These are phyloP conservation scores for Cecidostiba fungosa DNA, from an alignment of 2,888 invertebrate genomes.

Conservation along the genomic window DNA sequence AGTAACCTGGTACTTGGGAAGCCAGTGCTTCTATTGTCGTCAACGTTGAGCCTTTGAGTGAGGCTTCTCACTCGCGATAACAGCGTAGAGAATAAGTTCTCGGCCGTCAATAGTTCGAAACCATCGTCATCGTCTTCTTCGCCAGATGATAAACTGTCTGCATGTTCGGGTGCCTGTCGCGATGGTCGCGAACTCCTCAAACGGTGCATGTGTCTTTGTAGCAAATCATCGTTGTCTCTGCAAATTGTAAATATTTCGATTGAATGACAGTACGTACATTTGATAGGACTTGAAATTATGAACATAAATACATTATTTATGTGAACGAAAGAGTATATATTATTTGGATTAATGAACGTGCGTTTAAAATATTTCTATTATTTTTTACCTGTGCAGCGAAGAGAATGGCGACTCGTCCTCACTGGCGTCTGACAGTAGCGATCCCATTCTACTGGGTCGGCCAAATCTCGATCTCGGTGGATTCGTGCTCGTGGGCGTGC, in stretches of 20 bases:
- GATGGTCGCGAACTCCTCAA: constrained; percentile 87
- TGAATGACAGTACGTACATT: not conserved
- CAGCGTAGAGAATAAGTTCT: constrained; percentile 93
- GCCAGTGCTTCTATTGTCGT: constrained; percentile 86
- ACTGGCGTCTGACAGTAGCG: constrained; percentile 77
- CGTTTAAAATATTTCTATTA: constrained; percentile 43
- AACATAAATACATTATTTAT: no score
- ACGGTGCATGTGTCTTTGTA: constrained; percentile 78
- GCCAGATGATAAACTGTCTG: constrained; percentile 93
- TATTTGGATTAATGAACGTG: not conserved
- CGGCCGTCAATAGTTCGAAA: constrained; percentile 94
- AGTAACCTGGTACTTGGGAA: constrained; percentile 85
- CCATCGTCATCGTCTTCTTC: constrained; percentile 95
- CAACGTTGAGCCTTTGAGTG: constrained; percentile 92
- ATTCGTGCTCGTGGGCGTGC: constrained; percentile 82
- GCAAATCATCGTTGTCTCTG: constrained; percentile 76
- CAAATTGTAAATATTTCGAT: not conserved
- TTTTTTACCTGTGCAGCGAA: constrained; percentile 79
- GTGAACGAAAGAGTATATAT: not conserved
- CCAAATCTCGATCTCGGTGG: constrained; percentile 80
- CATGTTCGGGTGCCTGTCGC: constrained; percentile 85
- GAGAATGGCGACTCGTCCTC: constrained; percentile 83
- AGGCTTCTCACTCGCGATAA: constrained; percentile 92
- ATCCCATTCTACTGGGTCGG: constrained; percentile 87
- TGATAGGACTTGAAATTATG: no score